These are phyloP conservation scores for Eupithecia centaureata DNA, from an alignment of 2,888 invertebrate genomes.

Conservation along the genomic window DNA sequence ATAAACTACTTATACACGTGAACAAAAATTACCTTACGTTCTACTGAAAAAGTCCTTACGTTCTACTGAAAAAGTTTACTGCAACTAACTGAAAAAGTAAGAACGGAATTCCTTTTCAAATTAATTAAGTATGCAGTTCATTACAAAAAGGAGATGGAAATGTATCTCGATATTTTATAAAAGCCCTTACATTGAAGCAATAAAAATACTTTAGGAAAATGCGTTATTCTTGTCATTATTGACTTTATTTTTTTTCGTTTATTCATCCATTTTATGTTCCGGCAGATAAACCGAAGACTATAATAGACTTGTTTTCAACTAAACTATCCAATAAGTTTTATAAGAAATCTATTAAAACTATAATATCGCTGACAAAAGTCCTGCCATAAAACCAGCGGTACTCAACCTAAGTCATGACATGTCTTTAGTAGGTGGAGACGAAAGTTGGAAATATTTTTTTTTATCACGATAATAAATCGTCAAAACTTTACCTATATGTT, in stretches of 20 bases:
- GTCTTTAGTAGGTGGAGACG: too few relatives aligned
- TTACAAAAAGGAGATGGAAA: neutral
- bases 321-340: conserved; percentile 9
- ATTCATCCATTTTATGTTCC: neutral
- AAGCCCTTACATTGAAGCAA: neutral
- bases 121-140: neutral
- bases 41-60: too few relatives aligned
- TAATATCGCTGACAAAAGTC: conserved; percentile 29
- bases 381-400: conserved; percentile 31
- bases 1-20: too few relatives aligned
- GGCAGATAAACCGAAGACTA: neutral
- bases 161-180: too few relatives aligned
- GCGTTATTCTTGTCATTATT: neutral
- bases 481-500: too few relatives aligned
- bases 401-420: too few relatives aligned
- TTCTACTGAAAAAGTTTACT: too few relatives aligned
- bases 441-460: too few relatives aligned
- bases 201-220: neutral
- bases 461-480: too few relatives aligned
- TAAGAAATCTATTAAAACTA: conserved; percentile 25
- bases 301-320: neutral
- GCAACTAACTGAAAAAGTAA: too few relatives aligned
- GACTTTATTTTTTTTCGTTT: neutral
- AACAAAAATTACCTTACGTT: too few relatives aligned
- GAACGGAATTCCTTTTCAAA: neutral